Base-by-base conservation (phyloP, 1,140 invertebrate species). In the Bombus difficillimus region DNA sequence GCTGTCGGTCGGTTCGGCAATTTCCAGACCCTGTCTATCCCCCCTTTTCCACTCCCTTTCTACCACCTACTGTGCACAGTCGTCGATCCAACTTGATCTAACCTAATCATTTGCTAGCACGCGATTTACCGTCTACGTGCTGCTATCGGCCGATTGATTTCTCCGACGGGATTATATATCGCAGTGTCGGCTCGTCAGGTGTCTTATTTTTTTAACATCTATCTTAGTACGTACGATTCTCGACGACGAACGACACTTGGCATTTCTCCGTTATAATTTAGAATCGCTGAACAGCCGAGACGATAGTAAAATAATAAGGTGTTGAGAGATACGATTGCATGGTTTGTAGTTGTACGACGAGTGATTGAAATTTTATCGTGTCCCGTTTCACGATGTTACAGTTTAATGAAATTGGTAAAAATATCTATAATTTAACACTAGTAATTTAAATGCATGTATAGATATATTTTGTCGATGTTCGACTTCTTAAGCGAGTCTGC, bases 41-140 rank as follows among this genome's bases (percentile, higher is more conserved):
- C 22, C 15, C 18, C 41, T 25, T 12, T 12, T 85, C 39, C 43
- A 28, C 59, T 59, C 53, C 78, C 43, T 39, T 34, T 39, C 18
- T 64, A 34, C 39, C 1, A n/a, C 15, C 53, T 22, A 9, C 62
- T 18, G 62, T 32, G 79, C 47, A 32, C 78, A 25, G 71, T 62
- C 62, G 41, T 79, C 78, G 83, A 88, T n/a, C 79, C 79, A 25
- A 74, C 81, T 47, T 66, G 87, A 80, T 87, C 84, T 81, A 72
- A 90, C 85, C 85, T 90, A 89, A 90, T 90, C 88, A 89, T 90
- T 89, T n/a, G 73, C 47, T 62, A 68, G 85, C 88, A 90, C 85
- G 88, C 88, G 77, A 90, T 87, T 90, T 53, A 47, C 25, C 71
- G 64, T 77, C 78, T 68, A 59, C 79, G 47, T 72, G 77, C 41